Evolutionary conservation across 2,797 vertebrate species (phyloP), one percentile per base, ranked within the genome.

Genomic region (Austrolebias charrua): DNA sequence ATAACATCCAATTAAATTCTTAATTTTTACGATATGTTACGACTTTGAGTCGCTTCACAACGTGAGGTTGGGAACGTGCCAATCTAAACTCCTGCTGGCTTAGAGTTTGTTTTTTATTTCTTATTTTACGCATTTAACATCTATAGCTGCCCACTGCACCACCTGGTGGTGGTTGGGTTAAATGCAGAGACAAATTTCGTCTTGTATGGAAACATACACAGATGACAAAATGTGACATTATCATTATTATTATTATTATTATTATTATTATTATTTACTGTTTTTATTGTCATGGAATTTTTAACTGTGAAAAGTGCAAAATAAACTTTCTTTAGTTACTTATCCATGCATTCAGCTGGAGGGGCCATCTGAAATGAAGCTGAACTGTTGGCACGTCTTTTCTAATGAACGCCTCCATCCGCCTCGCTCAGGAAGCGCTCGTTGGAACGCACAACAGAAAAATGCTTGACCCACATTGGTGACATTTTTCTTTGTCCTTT

Each of bases 401-500:
- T 84, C 84, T 81, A 86, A 84, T 74, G 77, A 87, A 60, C 72
- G 69, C 28, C 13, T 9, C 57, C 46, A 31, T 81, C 80, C 69
- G 68, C 83, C 83, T 71, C 48, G 61, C 63, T 80, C 78, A 80
- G 76, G 73, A 84, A 85, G 76, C 60, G 46, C 65, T 76, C 81
- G 66, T 81, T 74, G 84, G 66, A 71, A 38, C 69, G 10, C 35
- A 60, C 73, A 55, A 69, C 70, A 69, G 60, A 82, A 71, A 83
- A 81, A 79, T n/a, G n/a, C 75, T 63, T 83, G 79, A 78, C 85
- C 84, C 73, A 85, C 78, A 86, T 82, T 60, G 58, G 68, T 70
- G 60, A 68, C 63, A 76, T 72, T 65, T 66, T 81, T 74, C 60
- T 66, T 4, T 20, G 79, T 66, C 57, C 52, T 67, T 61, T 2